Conservation (phyloP, 2,888 invertebrate genomes). For the Thera britannica region DNA sequence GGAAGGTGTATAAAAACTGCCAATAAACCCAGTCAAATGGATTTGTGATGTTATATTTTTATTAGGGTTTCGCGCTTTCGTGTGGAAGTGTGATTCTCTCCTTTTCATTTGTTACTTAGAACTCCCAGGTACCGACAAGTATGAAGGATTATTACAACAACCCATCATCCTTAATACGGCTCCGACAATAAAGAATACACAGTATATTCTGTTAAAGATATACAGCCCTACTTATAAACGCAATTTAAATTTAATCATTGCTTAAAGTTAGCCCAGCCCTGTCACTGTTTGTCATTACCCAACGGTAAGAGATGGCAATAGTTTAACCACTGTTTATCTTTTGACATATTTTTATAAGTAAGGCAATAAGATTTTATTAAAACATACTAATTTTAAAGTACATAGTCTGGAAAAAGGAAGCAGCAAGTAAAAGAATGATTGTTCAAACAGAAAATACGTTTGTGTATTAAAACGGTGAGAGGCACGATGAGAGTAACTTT, state of each 20-base stretch:
- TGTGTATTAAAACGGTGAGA: conserved; percentile 55
- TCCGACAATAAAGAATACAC: background rate
- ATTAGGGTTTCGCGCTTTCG: conserved; percentile 29
- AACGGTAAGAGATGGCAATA: no score
- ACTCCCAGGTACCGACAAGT: background rate
- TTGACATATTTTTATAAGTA: no score
- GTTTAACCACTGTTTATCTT: no score
- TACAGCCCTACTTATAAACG: no score
- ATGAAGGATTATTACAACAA: background rate
- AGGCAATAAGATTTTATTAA: no score
- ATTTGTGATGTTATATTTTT: conserved; percentile 40
- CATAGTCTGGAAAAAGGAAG: background rate
- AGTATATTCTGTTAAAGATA: no score
- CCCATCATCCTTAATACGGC: background rate
- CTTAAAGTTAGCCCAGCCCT: no score
- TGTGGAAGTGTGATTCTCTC: conserved; percentile 20
- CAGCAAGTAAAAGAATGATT: conserved; percentile 14
- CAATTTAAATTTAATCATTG: no score
- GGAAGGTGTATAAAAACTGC: conserved; percentile 47
- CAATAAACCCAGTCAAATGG: conserved; percentile 39
- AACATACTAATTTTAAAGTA: background rate
- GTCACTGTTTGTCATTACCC: no score
- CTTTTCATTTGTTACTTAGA: conserved; percentile 13
- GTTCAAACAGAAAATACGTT: conserved; percentile 48
- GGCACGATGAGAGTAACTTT: conserved; percentile 67